Evolutionary conservation across 2,113 vertebrate genomes (phyloP), one percentile per base, ranked within the genome.

Genomic region (Pipra filicauda): DNA sequence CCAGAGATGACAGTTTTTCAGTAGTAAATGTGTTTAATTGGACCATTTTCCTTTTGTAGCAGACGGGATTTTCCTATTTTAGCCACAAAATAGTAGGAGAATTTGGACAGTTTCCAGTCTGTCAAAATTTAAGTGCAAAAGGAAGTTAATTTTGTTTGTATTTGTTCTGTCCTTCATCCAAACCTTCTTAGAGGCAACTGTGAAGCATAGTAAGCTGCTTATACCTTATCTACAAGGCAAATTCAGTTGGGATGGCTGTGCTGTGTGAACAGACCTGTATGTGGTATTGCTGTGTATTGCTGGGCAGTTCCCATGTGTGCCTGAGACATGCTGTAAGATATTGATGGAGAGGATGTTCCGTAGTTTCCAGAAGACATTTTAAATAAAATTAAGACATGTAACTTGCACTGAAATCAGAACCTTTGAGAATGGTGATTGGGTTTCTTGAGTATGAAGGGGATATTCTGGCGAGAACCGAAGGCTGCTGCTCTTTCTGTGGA

Each of bases 61-160:
- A 66, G 52, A 74, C 24, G 22, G 51, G 27, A 39, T 94, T 80
- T 88, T 84, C 49, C 61, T 57, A 67, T 91, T 96, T 93, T 95
- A 93, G 69, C 64, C 9, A 31, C 61, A 54, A 72, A 92, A 46
- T 64, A 55, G 48, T 46, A 72, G 54, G 55, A 69, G 52, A 94
- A 59, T 92, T 96, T 91, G 69, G 61, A 75, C 58, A 41, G 17
- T 61, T 89, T 95, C 85, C 76, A 59, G 23, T 67, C 69, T 92
- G 61, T 89, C 86, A 89, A 93, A 96, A 86, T 43, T 81, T n/a
- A 57, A 84, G 71, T 91, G 72, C n/a, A 69, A 35, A 35, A 51
- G 46, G 65, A 95, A 84, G 48, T n/a, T n/a, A 88, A 94, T 89
- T 95, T 88, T 94, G 52, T 95, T 94, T 92, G 69, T 88, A 37